These are phyloP conservation scores for Nyctibius grandis DNA, from an alignment of 2,797 vertebrate species.

Conservation along the genomic window DNA sequence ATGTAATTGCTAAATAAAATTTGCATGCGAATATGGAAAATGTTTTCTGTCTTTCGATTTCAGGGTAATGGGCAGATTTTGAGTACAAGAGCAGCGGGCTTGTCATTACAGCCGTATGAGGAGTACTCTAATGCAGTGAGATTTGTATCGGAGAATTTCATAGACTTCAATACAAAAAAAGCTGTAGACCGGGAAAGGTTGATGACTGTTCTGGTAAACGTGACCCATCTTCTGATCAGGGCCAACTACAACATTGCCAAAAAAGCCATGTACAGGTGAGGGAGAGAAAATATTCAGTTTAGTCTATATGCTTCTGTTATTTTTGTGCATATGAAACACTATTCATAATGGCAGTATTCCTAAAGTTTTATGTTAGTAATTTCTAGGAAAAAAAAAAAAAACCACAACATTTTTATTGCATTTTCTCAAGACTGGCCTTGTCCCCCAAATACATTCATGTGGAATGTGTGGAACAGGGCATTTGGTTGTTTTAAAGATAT, in stretches of 20 bases:
- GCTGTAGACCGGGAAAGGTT: constrained; percentile 81
- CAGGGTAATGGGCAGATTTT: constrained; percentile 83
- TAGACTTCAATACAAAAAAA: constrained; percentile 72
- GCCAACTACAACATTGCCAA: constrained; percentile 79
- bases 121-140: constrained; percentile 74
- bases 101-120: constrained; percentile 74
- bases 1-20: background rate
- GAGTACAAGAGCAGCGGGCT: constrained; percentile 68
- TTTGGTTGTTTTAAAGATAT: background rate
- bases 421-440: background rate
- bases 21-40: background rate
- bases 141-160: constrained; percentile 76
- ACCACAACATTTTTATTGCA: background rate
- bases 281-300: background rate
- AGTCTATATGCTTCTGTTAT: background rate
- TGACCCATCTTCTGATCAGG: constrained; percentile 82
- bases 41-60: background rate
- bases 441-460: background rate
- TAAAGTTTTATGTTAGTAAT: background rate
- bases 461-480: background rate
- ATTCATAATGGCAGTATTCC: background rate
- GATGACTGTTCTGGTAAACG: constrained; percentile 81
- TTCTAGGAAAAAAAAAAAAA: background rate
- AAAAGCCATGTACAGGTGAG: constrained; percentile 79
- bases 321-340: background rate